Base-by-base conservation (phyloP, 2,888 invertebrate species). In the Epirrhoe alternata region DNA sequence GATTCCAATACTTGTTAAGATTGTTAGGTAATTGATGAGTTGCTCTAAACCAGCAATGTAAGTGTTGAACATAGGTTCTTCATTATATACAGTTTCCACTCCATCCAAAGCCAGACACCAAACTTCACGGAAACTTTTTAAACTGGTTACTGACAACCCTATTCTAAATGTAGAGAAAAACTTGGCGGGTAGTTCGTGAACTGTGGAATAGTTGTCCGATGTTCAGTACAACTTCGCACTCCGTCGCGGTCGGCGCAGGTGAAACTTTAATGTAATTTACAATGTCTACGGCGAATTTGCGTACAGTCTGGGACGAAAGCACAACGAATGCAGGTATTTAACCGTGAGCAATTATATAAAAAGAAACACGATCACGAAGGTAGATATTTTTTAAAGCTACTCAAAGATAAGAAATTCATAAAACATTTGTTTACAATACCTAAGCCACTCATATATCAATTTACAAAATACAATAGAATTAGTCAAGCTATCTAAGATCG, bases 221-320 rank as follows among this genome's bases (percentile, higher is more conserved):
- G 47, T 51, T 55, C 49, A 54, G 58, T 60, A 16, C 54, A 68
- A 71, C 71, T 71, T 62, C 35, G 56, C 64, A 71, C 68, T 71
- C 66, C 62, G 68, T 60, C 61, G 71, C 49, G 71, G 71, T 68
- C 64, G 66, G 58, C 50, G 56, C 66, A 68, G 66, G 68, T 68
- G 64, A 66, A 66, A 68, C 64, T 66, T 38, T 66, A 64, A 64
- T 66, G 68, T 66, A 64, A 64, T 63, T 61, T 49, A 35, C 12
- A 56, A 61, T 57, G 64, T 61, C 54, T 59, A 57, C 47, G 17
- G 42, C 33, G 16, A 56, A 57, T 57, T 51, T 51, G 31, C 7
- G 45, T 58, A 63, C 63, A 63, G 47, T 63, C 45, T 12, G 10
- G 33, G 17, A 45, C 31, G 45, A 16, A 57, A 62, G 10, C 33